Conservation (phyloP, 2,113 vertebrate species). For the Baryphthengus martii region DNA sequence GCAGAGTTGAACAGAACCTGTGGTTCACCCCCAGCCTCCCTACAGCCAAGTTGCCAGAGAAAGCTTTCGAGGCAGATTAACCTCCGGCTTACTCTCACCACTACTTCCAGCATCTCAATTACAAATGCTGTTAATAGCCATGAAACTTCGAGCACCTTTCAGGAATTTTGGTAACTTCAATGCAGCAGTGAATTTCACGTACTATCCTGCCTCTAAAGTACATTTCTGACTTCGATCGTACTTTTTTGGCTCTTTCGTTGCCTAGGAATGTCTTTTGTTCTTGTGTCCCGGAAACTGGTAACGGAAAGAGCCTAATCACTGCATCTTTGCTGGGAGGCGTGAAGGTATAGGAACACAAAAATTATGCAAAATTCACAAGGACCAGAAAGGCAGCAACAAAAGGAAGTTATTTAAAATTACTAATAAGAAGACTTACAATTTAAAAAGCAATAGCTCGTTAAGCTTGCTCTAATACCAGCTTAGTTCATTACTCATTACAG, state of each 20-base stretch:
- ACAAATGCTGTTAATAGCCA: not conserved
- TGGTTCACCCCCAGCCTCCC: not conserved
- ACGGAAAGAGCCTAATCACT: not conserved
- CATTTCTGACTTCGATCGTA: not conserved
- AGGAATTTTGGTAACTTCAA: not conserved
- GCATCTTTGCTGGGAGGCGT: not conserved
- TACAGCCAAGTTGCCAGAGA: not conserved
- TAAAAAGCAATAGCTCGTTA: slow-evolving; percentile 50
- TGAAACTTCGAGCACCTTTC: not conserved
- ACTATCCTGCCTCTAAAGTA: not conserved
- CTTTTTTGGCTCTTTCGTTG: not conserved
- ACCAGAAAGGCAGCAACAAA: not conserved
- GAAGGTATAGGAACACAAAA: not conserved
- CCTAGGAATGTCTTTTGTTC: not conserved
- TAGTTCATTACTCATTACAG: slow-evolving; percentile 43
- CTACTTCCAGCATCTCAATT: not conserved
- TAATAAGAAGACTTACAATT: slow-evolving; percentile 1
- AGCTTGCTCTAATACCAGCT: slow-evolving; percentile 33
- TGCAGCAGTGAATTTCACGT: not conserved
- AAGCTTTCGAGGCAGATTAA: not conserved
- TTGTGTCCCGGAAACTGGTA: not conserved
- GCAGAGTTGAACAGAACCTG: not conserved
- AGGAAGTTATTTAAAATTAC: slow-evolving; percentile 47
- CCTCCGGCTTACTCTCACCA: not conserved
- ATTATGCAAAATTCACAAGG: not conserved